Base-by-base conservation (phyloP, 2,888 invertebrate genomes). In the Omphaloscelis lunosa region DNA sequence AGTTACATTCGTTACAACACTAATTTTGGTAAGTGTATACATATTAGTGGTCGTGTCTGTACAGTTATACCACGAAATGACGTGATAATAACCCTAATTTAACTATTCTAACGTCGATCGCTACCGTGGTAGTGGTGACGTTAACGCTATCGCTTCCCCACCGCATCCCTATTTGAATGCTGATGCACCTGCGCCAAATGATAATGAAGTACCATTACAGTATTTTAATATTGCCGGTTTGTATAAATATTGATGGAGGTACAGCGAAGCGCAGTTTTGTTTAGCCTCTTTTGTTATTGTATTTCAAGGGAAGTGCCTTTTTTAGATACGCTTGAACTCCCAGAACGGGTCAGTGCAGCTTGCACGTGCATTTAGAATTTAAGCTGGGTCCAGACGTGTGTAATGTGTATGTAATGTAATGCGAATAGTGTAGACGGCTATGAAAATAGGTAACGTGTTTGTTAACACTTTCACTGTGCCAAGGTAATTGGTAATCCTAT, bases 101-200 rank as follows among this genome's bases (percentile, higher is more conserved):
- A 6, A 34, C 23, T 1, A 29, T 39, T n/a, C 56, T 62, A 39
- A 51, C 15, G 56, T 68, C 27, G n/a, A 48, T 48, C 2, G 41
- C 23, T 51, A 67, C 59, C 59, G 20, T 79, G n/a, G 85, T 88
- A 88, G 74, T 78, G 86, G 82, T n/a, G 61, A 70, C 58, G 75
- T 86, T 84, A 84, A 73, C 79, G 85, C 77, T 88, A 88, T 85
- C 85, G 76, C 68, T 41, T 74, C 72, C 61, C 75, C 82, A 80
- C 86, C 89, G 86, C 84, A 87, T 67, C 72, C 77, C 80, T 72
- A 88, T 90, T 89, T 84, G 86, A 89, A 90, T 90, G 81, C 84
- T 89, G 90, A 89, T 90, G 88, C 88, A 90, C 85, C 88, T 89
- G 90, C 77, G 48, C 70, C 79, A 81, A 88, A 87, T 86, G 89